These are phyloP conservation scores for Pseudochirops corinnae DNA, from an alignment of 2,797 vertebrate genomes.

Conservation along the genomic window DNA sequence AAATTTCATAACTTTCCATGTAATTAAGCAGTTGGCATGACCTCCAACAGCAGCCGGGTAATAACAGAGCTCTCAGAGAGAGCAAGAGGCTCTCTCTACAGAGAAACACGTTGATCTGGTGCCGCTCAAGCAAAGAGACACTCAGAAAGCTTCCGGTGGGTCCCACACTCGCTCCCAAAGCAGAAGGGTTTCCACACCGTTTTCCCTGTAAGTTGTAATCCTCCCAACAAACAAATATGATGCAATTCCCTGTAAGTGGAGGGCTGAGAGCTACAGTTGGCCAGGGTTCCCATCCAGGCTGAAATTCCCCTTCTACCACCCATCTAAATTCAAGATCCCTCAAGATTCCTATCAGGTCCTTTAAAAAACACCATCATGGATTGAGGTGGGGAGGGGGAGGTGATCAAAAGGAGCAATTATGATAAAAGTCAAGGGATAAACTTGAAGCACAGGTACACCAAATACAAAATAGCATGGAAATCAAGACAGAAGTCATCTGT, in stretches of 20 bases:
- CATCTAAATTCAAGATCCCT: slow-evolving; percentile 8
- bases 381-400: neutral
- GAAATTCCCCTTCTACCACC: slow-evolving; percentile 10
- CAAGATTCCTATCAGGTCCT: neutral
- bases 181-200: slow-evolving; percentile 30
- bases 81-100: slow-evolving; percentile 30
- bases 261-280: slow-evolving; percentile 1
- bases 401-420: neutral
- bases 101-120: slow-evolving; percentile 29
- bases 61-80: slow-evolving; percentile 63
- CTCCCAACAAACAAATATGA: neutral
- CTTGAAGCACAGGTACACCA: neutral
- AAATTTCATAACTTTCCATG: slow-evolving; percentile 69
- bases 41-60: slow-evolving; percentile 49
- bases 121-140: slow-evolving; percentile 29
- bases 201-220: slow-evolving; percentile 22
- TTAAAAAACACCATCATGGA: neutral
- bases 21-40: slow-evolving; percentile 73
- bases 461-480: neutral
- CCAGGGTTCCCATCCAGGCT: neutral
- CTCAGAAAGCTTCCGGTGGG: slow-evolving; percentile 19
- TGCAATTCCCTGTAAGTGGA: slow-evolving; percentile 34
- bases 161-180: slow-evolving; percentile 43
- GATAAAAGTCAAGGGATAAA: neutral
- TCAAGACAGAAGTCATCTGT: neutral